A percentile compares a stretch with the other conserved stretches of the same genome.
Conservation (phyloP, 1,140 invertebrate genomes). For the Pseudachorutes palmiensis region DNA sequence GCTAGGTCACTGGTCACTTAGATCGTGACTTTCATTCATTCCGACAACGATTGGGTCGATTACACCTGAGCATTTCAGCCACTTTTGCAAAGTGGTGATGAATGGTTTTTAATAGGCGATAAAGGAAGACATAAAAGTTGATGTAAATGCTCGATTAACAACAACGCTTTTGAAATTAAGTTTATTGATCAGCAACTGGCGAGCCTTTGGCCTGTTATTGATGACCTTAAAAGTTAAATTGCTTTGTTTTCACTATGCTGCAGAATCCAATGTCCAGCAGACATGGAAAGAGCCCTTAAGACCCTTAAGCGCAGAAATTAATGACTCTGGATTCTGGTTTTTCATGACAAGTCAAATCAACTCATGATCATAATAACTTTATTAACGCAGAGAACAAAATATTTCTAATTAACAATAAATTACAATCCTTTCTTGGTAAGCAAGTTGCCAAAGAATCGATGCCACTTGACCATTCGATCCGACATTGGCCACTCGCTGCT, state of each 20-base stretch:
- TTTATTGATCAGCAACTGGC: neutral
- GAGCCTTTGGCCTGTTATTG: neutral
- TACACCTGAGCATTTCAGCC: neutral
- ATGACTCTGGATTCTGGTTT: neutral
- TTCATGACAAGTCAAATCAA: conserved; percentile 3
- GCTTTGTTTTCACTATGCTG: neutral
- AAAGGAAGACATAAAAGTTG: conserved; percentile 9
- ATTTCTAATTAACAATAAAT: neutral
- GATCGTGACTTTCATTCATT: neutral
- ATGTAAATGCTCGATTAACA: neutral
- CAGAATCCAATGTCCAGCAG: neutral
- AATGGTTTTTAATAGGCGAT: neutral
- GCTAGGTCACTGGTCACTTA: neutral
- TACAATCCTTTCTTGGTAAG: neutral
- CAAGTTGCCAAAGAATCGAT: too few relatives aligned
- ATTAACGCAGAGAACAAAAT: neutral
- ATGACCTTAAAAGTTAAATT: neutral
- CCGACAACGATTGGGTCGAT: neutral
- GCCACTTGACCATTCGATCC: too few relatives aligned
- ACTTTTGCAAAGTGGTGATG: neutral
- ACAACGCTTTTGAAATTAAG: neutral
- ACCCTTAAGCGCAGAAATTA: too few relatives aligned
- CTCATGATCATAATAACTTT: conserved; percentile 7
- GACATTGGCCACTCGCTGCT: too few relatives aligned
- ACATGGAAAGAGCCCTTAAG: neutral